Conservation (phyloP, 2,797 vertebrate genomes). For the Acanthornis magna region DNA sequence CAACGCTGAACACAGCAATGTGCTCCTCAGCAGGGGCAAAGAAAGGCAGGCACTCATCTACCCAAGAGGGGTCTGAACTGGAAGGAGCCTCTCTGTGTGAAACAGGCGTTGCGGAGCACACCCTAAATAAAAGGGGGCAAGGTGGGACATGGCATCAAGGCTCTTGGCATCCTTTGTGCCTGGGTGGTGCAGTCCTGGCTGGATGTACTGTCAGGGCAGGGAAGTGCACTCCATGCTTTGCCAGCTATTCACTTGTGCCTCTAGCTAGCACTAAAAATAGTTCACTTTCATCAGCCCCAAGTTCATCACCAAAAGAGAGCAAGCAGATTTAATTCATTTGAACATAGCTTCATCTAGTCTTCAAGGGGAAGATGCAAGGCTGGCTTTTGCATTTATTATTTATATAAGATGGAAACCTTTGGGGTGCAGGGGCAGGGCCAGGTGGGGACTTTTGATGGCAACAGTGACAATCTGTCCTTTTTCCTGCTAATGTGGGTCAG, state of each 20-base stretch:
- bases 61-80: background rate
- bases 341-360: background rate
- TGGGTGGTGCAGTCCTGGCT: background rate
- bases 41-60: background rate
- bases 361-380: background rate
- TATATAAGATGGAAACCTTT: background rate
- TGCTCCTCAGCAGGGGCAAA: background rate
- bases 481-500: background rate
- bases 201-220: background rate
- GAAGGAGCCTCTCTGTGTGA: background rate
- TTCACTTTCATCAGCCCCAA: background rate
- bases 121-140: background rate
- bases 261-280: slow-evolving; percentile 17
- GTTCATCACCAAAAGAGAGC: background rate
- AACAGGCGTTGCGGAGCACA: background rate
- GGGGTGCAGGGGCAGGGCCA: background rate
- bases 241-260: background rate
- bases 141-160: background rate
- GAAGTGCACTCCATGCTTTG: background rate
- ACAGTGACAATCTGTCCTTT: background rate
- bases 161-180: background rate
- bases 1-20: fast-evolving
- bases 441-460: background rate
- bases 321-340: background rate
- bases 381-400: background rate